Percentiles rank a stretch among this genome's conserved stretches.
Conservation (phyloP, 1,140 invertebrate species). For the Thaumetopoea pityocampa region DNA sequence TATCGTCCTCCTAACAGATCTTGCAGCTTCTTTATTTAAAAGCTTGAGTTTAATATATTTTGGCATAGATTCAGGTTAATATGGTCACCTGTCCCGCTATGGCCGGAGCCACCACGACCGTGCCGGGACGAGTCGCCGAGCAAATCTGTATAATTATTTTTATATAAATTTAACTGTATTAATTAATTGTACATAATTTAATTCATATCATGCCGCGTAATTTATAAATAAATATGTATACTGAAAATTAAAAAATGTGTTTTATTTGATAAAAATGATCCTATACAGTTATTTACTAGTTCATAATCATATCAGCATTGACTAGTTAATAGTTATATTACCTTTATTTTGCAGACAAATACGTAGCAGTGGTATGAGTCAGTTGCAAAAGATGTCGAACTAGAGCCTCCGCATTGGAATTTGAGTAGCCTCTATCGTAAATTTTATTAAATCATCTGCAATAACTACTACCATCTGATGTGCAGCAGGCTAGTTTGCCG, state of each 20-base stretch:
- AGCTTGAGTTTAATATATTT: constrained; percentile 65
- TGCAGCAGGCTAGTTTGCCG: too few relatives aligned
- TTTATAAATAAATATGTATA: constrained; percentile 73
- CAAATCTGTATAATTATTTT: constrained; percentile 59
- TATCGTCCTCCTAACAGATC: constrained; percentile 57
- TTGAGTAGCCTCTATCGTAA: too few relatives aligned
- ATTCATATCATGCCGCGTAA: constrained; percentile 68
- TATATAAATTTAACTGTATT: constrained; percentile 69
- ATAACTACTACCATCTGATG: too few relatives aligned
- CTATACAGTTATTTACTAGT: too few relatives aligned
- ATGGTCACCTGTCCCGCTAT: constrained; percentile 17
- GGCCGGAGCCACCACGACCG: constrained; percentile 49
- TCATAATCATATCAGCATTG: too few relatives aligned
- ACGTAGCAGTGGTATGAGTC: too few relatives aligned
- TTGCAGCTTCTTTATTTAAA: constrained; percentile 54
- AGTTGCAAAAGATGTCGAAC: too few relatives aligned
- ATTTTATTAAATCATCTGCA: too few relatives aligned
- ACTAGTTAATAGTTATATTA: too few relatives aligned
- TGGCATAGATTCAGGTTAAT: constrained; percentile 26
- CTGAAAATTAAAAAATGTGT: constrained; percentile 44
- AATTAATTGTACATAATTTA: constrained; percentile 72
- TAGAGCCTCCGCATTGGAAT: too few relatives aligned
- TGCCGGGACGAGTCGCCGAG: constrained; percentile 24
- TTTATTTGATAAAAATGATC: too few relatives aligned
- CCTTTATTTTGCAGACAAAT: too few relatives aligned